These are phyloP conservation scores for Noctua comes DNA, from an alignment of 2,888 invertebrate genomes.

Conservation along the genomic window DNA sequence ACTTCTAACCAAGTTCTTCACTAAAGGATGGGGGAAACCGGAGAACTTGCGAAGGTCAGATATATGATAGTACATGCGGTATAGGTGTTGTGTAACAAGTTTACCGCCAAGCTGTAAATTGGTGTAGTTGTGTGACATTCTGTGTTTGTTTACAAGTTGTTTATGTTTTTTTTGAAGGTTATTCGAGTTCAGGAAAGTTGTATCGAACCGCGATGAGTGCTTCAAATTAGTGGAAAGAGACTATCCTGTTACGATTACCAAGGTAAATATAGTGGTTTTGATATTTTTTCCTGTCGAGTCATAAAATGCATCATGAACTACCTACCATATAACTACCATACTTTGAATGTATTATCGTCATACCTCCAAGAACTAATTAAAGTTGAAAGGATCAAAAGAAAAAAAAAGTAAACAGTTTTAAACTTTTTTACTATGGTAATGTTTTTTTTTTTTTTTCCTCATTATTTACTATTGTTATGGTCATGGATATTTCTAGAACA, in stretches of 20 bases:
- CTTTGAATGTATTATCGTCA: conserved; percentile 11
- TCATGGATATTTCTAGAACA: neutral
- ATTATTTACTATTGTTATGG: neutral
- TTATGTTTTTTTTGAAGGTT: conserved; percentile 91
- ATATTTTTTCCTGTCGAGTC: neutral
- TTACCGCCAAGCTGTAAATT: conserved; percentile 33
- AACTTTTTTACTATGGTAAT: neutral
- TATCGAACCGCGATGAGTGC: conserved; percentile 95
- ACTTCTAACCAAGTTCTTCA: conserved; percentile 97
- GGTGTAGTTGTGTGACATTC: conserved; percentile 3
- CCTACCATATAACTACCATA: conserved; percentile 1
- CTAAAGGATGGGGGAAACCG: conserved; percentile 99
- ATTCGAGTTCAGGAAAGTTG: conserved; percentile 96
- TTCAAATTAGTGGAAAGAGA: conserved; percentile 94
- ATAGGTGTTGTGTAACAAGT: conserved; percentile 68
- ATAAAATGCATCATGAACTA: conserved; percentile 8
- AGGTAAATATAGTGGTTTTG: conserved; percentile 89
- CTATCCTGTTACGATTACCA: conserved; percentile 96
- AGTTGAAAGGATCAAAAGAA: neutral
- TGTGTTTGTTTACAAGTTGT: conserved; percentile 49
- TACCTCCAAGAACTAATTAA: neutral
- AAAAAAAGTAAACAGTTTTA: neutral
- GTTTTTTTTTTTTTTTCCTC: neutral
- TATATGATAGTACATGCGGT: conserved; percentile 43
- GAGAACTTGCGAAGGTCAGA: conserved; percentile 95